A percentile compares a stretch with the other conserved stretches of the same genome.
Evolutionary conservation across 2,797 vertebrate species (phyloP).

Genomic region (Poeciliopsis gracilis): DNA sequence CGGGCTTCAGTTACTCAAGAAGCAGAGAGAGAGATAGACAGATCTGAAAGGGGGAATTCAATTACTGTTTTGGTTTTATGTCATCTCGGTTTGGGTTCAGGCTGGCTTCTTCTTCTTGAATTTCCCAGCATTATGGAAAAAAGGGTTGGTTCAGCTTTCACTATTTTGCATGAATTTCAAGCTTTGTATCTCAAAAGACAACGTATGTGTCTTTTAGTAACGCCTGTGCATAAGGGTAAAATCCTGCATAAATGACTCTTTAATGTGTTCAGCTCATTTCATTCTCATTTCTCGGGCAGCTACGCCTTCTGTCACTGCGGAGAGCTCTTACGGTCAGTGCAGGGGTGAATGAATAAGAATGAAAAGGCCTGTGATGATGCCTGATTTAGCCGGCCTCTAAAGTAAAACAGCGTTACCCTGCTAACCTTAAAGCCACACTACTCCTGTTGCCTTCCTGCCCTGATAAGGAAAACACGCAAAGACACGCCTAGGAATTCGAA

Average conservation of each 20-base stretch:
- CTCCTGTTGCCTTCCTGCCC: constrained; percentile 20
- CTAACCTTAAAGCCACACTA: constrained; percentile 36
- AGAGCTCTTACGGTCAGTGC: constrained; percentile 49
- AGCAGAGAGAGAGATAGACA: constrained; percentile 12
- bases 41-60: constrained; percentile 28
- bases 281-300: constrained; percentile 28
- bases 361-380: constrained; percentile 56
- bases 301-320: constrained; percentile 26
- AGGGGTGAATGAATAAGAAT: constrained; percentile 42
- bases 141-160: constrained; percentile 24
- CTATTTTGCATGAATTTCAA: constrained; percentile 8
- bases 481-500: constrained; percentile 51
- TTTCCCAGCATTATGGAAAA: constrained; percentile 31
- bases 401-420: constrained; percentile 47
- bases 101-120: constrained; percentile 57
- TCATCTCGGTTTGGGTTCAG: constrained; percentile 49
- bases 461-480: constrained; percentile 43
- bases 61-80: constrained; percentile 54
- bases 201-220: constrained; percentile 1
- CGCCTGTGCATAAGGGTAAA: not conserved
- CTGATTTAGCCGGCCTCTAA: constrained; percentile 59
- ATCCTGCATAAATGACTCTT: constrained; percentile 30
- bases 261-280: constrained; percentile 21
- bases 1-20: constrained; percentile 48
- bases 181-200: constrained; percentile 6